Evolutionary conservation across 2,888 invertebrate genomes (phyloP).

Genomic region (Aradus depressus): DNA sequence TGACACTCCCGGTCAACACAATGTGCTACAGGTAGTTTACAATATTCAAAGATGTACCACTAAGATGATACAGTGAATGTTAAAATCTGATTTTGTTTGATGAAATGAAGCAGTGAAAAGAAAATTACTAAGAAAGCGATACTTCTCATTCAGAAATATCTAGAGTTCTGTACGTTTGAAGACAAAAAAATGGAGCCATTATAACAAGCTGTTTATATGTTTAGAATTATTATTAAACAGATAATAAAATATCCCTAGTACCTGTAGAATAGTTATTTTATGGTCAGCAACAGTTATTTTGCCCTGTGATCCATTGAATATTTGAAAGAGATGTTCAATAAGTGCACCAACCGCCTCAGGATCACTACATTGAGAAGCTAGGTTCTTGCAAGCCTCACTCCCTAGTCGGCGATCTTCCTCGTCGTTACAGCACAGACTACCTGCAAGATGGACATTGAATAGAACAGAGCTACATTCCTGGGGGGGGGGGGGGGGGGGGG

Average conservation of each 20-base stretch:
- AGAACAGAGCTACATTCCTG: too few relatives aligned
- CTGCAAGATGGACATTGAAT: too few relatives aligned
- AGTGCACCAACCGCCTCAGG: slow-evolving; percentile 53
- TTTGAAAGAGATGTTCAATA: slow-evolving; percentile 58
- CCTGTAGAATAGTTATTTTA: slow-evolving; percentile 66
- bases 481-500: too few relatives aligned
- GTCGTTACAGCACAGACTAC: slow-evolving; percentile 76
- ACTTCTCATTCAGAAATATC: neutral
- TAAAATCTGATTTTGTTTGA: too few relatives aligned
- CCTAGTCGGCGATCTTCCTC: slow-evolving; percentile 64
- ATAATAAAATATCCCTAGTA: neutral
- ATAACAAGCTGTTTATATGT: neutral
- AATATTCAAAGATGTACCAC: too few relatives aligned
- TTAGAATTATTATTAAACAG: neutral
- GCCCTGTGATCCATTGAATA: slow-evolving; percentile 79
- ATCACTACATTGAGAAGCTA: slow-evolving; percentile 62
- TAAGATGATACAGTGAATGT: too few relatives aligned
- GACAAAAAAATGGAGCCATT: neutral
- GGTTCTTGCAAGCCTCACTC: slow-evolving; percentile 53
- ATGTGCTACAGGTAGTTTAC: too few relatives aligned
- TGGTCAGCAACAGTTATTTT: slow-evolving; percentile 81
- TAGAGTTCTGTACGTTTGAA: neutral
- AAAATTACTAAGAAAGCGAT: too few relatives aligned
- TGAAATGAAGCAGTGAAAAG: too few relatives aligned
- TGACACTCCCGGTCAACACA: too few relatives aligned